Conservation (phyloP, 2,888 invertebrate genomes). For the Chloroclysta siterata region DNA sequence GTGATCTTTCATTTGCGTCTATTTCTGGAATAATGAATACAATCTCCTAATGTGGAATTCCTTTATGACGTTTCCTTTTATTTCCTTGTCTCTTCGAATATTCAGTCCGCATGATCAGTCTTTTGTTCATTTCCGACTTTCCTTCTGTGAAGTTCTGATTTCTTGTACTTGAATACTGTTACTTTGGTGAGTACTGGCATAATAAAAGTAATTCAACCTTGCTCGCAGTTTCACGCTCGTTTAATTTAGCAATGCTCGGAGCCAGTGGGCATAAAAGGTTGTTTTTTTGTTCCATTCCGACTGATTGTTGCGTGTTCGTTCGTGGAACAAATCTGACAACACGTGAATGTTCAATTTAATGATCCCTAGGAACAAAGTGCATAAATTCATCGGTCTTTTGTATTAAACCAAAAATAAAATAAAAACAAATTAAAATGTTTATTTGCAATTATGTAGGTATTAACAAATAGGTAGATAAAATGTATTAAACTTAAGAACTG, state of each 20-base stretch:
- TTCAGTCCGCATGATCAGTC: too few species aligned
- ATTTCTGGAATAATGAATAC: neutral
- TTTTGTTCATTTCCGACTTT: too few species aligned
- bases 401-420: too few species aligned
- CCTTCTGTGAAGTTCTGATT: too few species aligned
- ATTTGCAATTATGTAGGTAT: too few species aligned
- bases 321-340: constrained; percentile 13
- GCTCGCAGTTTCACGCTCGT: constrained; percentile 14
- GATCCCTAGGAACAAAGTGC: too few species aligned
- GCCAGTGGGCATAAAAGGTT: constrained; percentile 16
- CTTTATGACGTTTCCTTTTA: constrained; percentile 4
- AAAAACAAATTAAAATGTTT: too few species aligned
- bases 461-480: too few species aligned
- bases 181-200: neutral
- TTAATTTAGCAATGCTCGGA: constrained; percentile 24
- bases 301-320: constrained; percentile 19
- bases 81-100: neutral
- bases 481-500: too few species aligned
- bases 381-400: too few species aligned
- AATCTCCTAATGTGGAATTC: neutral
- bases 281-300: constrained; percentile 13
- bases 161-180: neutral
- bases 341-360: constrained; percentile 5
- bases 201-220: constrained; percentile 14
- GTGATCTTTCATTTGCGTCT: neutral